A percentile compares a stretch with the other conserved stretches of the same genome.
Evolutionary conservation across 2,113 vertebrate species (phyloP).

Genomic region (Sceloporus undulatus): DNA sequence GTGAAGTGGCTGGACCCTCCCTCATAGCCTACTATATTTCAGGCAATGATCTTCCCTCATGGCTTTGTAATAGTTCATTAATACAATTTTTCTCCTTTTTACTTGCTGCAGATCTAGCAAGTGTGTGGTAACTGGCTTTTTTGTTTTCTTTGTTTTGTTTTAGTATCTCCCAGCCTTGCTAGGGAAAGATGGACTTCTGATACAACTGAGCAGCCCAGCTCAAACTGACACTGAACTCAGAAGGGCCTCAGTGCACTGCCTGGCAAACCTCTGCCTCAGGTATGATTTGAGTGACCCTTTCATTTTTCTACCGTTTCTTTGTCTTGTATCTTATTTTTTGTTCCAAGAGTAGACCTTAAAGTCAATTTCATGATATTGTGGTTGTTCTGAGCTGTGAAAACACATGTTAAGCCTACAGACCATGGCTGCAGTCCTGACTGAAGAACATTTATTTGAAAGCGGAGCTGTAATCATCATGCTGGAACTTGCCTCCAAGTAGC

Average conservation of each 20-base stretch:
- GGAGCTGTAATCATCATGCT: too few species aligned
- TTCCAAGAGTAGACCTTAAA: too few species aligned
- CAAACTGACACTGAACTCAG: slow-evolving; percentile 86
- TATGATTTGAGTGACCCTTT: slow-evolving; percentile 51
- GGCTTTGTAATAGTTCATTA: not conserved
- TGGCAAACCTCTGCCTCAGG: slow-evolving; percentile 95
- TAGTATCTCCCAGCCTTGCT: slow-evolving; percentile 88
- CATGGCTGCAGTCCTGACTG: too few species aligned
- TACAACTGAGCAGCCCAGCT: slow-evolving; percentile 79
- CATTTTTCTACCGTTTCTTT: too few species aligned
- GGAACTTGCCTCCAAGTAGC: not conserved
- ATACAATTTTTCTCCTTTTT: not conserved
- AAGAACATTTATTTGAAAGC: not conserved
- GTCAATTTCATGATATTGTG: too few species aligned
- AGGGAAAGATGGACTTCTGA: slow-evolving; percentile 83
- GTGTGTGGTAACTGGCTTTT: not conserved
- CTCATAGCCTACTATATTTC: not conserved
- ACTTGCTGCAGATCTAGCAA: not conserved
- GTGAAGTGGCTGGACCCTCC: too few species aligned
- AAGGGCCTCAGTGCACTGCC: slow-evolving; percentile 86
- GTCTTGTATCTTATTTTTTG: too few species aligned
- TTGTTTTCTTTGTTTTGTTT: not conserved
- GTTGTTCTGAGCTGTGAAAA: too few species aligned
- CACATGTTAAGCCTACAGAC: too few species aligned
- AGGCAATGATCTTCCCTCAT: not conserved